Evolutionary conservation across 1,140 invertebrate species (phyloP).

Genomic region (Panagrolaimus sp.): DNA sequence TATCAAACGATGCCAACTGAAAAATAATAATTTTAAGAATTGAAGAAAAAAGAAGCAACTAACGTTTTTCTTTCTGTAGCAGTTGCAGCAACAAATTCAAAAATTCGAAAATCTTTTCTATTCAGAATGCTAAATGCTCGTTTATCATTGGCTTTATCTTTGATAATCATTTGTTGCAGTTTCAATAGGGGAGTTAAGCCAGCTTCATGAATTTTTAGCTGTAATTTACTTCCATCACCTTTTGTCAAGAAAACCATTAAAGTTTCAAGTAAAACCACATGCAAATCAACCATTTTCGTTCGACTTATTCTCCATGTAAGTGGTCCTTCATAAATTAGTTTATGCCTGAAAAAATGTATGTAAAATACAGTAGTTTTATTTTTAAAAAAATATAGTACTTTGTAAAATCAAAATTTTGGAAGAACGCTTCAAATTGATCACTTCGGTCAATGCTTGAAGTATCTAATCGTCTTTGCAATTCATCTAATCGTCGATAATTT

Average conservation of each 20-base stretch:
- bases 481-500: slow-evolving; percentile 75
- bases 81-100: slow-evolving; percentile 75
- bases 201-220: slow-evolving; percentile 32
- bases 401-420: slow-evolving; percentile 64
- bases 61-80: slow-evolving; percentile 70
- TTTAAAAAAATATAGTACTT: slow-evolving; percentile 38
- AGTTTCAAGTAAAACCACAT: slow-evolving; percentile 78
- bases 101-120: slow-evolving; percentile 74
- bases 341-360: slow-evolving; percentile 68
- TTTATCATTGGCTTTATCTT: slow-evolving; percentile 65
- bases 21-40: not conserved
- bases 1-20: slow-evolving; percentile 39
- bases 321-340: slow-evolving; percentile 75
- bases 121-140: slow-evolving; percentile 79
- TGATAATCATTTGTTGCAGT: slow-evolving; percentile 43
- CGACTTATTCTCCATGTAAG: slow-evolving; percentile 71
- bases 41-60: not conserved
- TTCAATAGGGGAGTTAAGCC: slow-evolving; percentile 37
- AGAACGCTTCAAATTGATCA: slow-evolving; percentile 29
- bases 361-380: too few species aligned
- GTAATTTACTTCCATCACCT: slow-evolving; percentile 80
- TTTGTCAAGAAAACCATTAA: slow-evolving; percentile 79
- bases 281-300: slow-evolving; percentile 72
- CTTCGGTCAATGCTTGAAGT: slow-evolving; percentile 59
- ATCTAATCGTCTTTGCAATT: slow-evolving; percentile 80